Percentiles rank a stretch among this genome's conserved stretches.
These are phyloP conservation scores for Aromia moschata DNA, from an alignment of 2,888 invertebrate genomes.

Conservation along the genomic window DNA sequence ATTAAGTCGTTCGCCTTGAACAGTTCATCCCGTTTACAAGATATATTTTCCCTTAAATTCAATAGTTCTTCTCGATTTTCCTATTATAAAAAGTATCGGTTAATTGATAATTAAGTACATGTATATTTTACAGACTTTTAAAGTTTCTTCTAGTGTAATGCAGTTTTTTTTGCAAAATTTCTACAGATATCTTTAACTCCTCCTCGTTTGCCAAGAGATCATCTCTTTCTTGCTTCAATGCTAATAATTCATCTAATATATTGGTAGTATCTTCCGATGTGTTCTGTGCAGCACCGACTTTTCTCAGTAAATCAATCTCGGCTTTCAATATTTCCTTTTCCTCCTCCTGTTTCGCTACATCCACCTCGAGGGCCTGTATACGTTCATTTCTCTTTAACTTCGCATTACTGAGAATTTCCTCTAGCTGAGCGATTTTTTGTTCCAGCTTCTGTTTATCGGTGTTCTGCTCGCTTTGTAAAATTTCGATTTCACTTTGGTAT, in stretches of 20 bases:
- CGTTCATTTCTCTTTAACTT: slow-evolving; percentile 37
- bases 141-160: slow-evolving; percentile 13
- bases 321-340: slow-evolving; percentile 33
- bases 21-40: slow-evolving; percentile 48
- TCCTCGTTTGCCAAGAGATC: slow-evolving; percentile 30
- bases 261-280: slow-evolving; percentile 29
- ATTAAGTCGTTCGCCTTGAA: slow-evolving; percentile 45
- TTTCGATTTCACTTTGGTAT: slow-evolving; percentile 47
- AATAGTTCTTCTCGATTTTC: slow-evolving; percentile 40
- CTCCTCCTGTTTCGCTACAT: slow-evolving; percentile 35
- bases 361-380: slow-evolving; percentile 34
- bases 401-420: slow-evolving; percentile 37
- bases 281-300: slow-evolving; percentile 12
- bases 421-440: slow-evolving; percentile 38
- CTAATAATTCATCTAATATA: slow-evolving; percentile 31
- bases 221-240: slow-evolving; percentile 29
- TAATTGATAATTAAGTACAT: not conserved
- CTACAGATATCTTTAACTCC: slow-evolving; percentile 34
- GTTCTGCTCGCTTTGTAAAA: slow-evolving; percentile 36
- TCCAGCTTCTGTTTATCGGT: slow-evolving; percentile 33
- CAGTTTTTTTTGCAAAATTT: slow-evolving; percentile 32
- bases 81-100: too few relatives aligned
- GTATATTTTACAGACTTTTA: slow-evolving; percentile 7
- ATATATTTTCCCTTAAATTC: slow-evolving; percentile 42
- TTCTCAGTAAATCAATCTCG: slow-evolving; percentile 30